Evolutionary conservation across 2,113 vertebrate genomes (phyloP).

Genomic region (Ginglymostoma cirratum): DNA sequence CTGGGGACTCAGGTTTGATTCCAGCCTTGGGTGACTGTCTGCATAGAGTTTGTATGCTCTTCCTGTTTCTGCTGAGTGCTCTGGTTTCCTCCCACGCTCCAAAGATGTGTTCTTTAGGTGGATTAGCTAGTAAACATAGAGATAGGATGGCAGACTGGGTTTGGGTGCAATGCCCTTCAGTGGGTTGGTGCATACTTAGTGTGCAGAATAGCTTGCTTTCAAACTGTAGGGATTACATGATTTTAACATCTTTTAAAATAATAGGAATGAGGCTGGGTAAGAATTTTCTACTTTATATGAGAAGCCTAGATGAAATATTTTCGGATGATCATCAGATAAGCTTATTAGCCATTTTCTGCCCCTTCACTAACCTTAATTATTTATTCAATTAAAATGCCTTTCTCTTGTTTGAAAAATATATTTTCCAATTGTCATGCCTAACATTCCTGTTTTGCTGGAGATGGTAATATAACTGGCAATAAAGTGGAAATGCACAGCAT

Average conservation of each 20-base stretch:
- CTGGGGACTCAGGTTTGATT: too few relatives aligned
- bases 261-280: neutral
- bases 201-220: too few relatives aligned
- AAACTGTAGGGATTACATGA: too few relatives aligned
- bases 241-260: neutral
- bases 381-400: neutral
- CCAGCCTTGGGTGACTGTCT: too few relatives aligned
- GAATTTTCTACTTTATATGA: neutral
- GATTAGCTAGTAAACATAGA: too few relatives aligned
- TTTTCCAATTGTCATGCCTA: neutral
- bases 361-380: neutral
- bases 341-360: neutral
- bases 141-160: too few relatives aligned
- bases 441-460: neutral
- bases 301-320: neutral
- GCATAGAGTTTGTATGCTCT: too few relatives aligned
- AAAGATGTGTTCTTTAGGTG: too few relatives aligned
- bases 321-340: neutral
- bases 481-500: neutral
- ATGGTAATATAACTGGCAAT: neutral
- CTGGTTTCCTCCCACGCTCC: too few relatives aligned
- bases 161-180: too few relatives aligned
- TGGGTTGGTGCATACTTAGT: too few relatives aligned
- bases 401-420: neutral
- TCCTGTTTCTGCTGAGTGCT: too few relatives aligned